Evolutionary conservation across 2,113 vertebrate species (phyloP).

Genomic region (Raja brachyura): DNA sequence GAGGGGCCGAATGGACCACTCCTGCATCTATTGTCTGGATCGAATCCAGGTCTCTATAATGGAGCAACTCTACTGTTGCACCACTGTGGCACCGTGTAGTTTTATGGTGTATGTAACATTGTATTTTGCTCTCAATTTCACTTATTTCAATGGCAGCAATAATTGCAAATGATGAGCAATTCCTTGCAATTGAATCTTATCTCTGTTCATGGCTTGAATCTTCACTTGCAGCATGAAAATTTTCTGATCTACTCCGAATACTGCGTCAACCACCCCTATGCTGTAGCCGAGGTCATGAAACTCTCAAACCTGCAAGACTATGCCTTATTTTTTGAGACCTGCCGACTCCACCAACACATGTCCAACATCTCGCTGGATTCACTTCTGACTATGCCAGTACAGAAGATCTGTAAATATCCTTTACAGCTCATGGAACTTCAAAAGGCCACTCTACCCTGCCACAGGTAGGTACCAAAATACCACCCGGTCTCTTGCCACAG

Average conservation of each 20-base stretch:
- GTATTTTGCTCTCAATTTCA: background rate
- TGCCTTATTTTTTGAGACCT: constrained; percentile 21
- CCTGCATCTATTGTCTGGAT: no score
- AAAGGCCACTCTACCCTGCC: background rate
- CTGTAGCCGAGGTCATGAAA: background rate
- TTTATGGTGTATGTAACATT: background rate
- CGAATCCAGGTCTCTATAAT: no score
- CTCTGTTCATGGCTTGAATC: background rate
- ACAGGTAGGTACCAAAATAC: background rate
- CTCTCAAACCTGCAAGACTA: background rate
- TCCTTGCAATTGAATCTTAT: background rate
- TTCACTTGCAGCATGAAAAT: background rate
- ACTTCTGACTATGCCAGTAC: background rate
- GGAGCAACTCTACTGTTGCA: no score
- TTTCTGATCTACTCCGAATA: constrained; percentile 33
- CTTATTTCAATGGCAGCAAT: background rate
- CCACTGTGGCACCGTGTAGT: no score
- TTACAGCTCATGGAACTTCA: background rate
- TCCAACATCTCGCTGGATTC: background rate
- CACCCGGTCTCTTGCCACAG: background rate
- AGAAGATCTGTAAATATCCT: constrained; percentile 33
- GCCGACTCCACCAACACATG: constrained; percentile 13
- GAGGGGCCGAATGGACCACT: no score
- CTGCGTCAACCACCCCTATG: background rate
- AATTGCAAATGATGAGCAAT: background rate